Base-by-base conservation (phyloP, 53 echinoderm and acorn worm species). In the Crossaster papposus region DNA sequence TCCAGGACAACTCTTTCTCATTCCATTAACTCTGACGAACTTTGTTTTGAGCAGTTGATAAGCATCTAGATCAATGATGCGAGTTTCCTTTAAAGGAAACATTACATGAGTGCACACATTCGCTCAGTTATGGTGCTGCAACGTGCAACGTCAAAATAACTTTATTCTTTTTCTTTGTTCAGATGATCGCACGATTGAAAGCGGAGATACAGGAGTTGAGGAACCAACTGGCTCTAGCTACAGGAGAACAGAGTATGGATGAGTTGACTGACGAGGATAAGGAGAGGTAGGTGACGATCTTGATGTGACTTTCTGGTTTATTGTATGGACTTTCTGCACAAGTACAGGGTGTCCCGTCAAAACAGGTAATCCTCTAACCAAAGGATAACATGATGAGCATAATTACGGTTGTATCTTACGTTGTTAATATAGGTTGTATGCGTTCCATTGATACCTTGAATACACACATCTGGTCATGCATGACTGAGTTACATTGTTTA, bases 181-280 rank as follows among this genome's bases (percentile, higher is more conserved):
- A 99, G 99, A 95, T 99, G 96, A 95, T 99, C 37, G 91, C 93
- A 30, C 92, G 96, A 63, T 81, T 99, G 54, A 99, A 99, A 65
- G 83, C 91, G 72, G 99, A 99, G 64, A 91, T 99, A 37, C 91
- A 95, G 30, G 96, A 96, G 54, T 78, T 99, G 31, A 99, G 95
- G 91, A 94, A 95, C 85, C 99, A 99, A 86, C 78, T 97, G 33
- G 65, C 91, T 18, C 71, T 98, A 33, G 90, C 92, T 23, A 92
- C 96, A 29, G 99, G 93, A 51, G 93, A 94, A n/a, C 96, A 96
- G 82, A 93, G 95, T 68, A 90, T 93, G 23, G 99, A 96, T 1
- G 75, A 85, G 35, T 81, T 99, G 17, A 92, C 94, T 22, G 91
- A 93, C 3, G 96, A 99, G 87, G 95, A 96, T 30, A 26, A 90